A percentile compares a stretch with the other conserved stretches of the same genome.
These are phyloP conservation scores for Sporophila hypoxantha DNA, from an alignment of 2,113 vertebrate species.

Conservation along the genomic window DNA sequence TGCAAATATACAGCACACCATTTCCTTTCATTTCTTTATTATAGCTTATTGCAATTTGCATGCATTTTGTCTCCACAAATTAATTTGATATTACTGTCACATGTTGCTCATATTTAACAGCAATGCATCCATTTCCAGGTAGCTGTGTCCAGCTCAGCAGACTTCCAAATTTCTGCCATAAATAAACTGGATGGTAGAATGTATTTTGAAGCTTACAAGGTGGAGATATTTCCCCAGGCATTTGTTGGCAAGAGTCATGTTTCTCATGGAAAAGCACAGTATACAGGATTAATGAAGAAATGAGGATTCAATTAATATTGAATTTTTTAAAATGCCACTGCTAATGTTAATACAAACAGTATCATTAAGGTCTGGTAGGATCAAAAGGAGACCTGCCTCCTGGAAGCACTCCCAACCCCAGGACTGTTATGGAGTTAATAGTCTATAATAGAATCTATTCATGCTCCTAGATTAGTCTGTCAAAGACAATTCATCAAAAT, in stretches of 20 bases:
- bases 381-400: neutral
- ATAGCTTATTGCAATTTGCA: neutral
- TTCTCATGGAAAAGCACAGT: neutral
- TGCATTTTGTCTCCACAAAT: neutral
- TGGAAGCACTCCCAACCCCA: neutral
- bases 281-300: neutral
- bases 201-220: neutral
- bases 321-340: neutral
- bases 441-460: conserved; percentile 2
- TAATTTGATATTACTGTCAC: neutral
- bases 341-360: neutral
- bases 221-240: neutral
- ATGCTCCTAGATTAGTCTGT: conserved; percentile 21
- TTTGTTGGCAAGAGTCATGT: neutral
- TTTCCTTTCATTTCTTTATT: neutral
- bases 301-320: neutral
- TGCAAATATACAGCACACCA: neutral
- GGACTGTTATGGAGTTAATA: neutral
- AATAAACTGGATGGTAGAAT: neutral
- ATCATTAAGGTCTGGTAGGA: neutral
- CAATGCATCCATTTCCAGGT: neutral
- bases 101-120: neutral
- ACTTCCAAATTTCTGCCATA: neutral
- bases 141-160: neutral
- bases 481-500: conserved; percentile 37